Conservation (phyloP, 2,797 vertebrate species). For the Neoniphon sammara region DNA sequence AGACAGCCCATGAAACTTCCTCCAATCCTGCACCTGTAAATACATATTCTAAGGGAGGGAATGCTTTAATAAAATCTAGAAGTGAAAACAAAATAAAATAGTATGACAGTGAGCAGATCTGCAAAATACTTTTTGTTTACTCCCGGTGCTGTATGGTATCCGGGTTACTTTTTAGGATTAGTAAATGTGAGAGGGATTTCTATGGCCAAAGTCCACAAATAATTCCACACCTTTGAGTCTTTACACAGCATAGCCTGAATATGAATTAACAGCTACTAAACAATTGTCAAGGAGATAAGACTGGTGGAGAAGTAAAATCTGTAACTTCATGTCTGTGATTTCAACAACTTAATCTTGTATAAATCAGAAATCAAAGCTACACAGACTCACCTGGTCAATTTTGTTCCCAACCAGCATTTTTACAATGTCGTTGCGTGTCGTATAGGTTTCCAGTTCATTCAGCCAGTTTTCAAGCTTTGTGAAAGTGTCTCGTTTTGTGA, state of each 20-base stretch:
- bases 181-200: neutral
- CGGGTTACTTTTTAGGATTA: neutral
- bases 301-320: neutral
- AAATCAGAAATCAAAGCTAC: neutral
- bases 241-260: neutral
- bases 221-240: neutral
- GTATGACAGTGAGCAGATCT: neutral
- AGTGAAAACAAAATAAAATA: too few relatives aligned
- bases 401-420: conserved; percentile 99
- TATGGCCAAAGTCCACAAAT: neutral
- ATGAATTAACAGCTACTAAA: neutral
- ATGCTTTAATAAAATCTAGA: neutral
- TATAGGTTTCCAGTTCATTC: conserved; percentile 98
- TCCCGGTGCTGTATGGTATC: neutral
- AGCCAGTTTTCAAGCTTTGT: conserved; percentile 97
- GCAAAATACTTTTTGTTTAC: neutral
- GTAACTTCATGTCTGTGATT: neutral
- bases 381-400: conserved; percentile 92
- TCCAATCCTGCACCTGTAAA: neutral
- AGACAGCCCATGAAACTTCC: conserved; percentile 19
- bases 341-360: neutral
- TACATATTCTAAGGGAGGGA: conserved; percentile 6
- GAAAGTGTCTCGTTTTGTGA: conserved; percentile 95
- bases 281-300: neutral
- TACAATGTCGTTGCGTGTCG: conserved; percentile 97